Evolutionary conservation across 2,113 vertebrate species (phyloP).

Genomic region (Proterorhinus semilunaris): DNA sequence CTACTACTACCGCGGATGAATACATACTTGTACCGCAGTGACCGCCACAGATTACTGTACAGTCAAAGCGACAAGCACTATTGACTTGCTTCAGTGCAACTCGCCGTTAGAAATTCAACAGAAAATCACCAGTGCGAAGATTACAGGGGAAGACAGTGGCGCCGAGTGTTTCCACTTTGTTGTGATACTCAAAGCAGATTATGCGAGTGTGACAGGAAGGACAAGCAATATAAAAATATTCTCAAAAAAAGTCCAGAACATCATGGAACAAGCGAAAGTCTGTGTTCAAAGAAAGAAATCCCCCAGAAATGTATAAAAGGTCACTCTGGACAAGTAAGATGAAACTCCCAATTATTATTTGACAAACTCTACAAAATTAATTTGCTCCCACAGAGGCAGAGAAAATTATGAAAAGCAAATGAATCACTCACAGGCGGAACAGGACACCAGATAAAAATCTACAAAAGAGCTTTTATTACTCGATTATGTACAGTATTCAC

Average conservation of each 20-base stretch:
- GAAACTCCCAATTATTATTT: constrained; percentile 68
- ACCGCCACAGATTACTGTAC: constrained; percentile 8
- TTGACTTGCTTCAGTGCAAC: constrained; percentile 42
- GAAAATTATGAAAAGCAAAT: constrained; percentile 74
- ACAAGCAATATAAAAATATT: too few species aligned
- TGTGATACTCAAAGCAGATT: too few species aligned
- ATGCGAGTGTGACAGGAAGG: too few species aligned
- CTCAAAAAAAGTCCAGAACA: too few species aligned
- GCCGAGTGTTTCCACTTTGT: background rate
- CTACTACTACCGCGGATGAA: constrained; percentile 5
- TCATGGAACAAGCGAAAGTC: too few species aligned
- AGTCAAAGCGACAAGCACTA: constrained; percentile 48
- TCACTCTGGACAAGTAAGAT: constrained; percentile 65
- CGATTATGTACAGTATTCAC: constrained; percentile 95
- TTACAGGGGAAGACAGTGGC: background rate
- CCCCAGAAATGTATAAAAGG: constrained; percentile 68
- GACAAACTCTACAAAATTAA: constrained; percentile 79
- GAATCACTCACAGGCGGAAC: constrained; percentile 78
- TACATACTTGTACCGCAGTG: constrained; percentile 1
- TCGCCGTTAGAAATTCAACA: constrained; percentile 25
- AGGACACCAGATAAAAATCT: constrained; percentile 84
- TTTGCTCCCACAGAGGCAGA: constrained; percentile 74
- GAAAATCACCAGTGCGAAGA: background rate
- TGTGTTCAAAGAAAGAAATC: too few species aligned
- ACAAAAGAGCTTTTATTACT: constrained; percentile 83